These are phyloP conservation scores for Himalopsyche anomala DNA, from an alignment of 2,888 invertebrate genomes.

Conservation along the genomic window DNA sequence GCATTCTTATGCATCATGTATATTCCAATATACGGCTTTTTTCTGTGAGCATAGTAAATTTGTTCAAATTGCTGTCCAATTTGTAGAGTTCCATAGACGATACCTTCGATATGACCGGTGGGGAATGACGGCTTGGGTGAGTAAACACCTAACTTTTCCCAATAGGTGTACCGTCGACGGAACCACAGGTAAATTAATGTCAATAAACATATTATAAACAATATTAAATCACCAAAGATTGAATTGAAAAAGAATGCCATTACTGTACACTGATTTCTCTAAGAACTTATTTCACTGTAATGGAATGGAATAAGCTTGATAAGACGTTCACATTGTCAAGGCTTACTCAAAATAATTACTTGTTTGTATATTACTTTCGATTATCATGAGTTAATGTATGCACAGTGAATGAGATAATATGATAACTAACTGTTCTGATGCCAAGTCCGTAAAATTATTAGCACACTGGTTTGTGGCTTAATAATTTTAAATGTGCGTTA, in stretches of 20 bases:
- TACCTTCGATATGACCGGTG: slow-evolving; percentile 58
- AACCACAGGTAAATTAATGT: slow-evolving; percentile 62
- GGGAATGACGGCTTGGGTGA: slow-evolving; percentile 59
- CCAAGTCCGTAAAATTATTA: too few relatives aligned
- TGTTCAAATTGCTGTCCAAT: slow-evolving; percentile 64
- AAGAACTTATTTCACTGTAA: neutral
- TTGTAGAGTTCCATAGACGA: slow-evolving; percentile 57
- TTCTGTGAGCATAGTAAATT: slow-evolving; percentile 57
- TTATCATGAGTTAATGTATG: neutral
- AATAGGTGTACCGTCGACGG: slow-evolving; percentile 61
- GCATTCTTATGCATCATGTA: slow-evolving; percentile 75
- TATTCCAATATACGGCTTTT: slow-evolving; percentile 70
- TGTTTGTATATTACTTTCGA: neutral
- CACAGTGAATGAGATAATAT: neutral
- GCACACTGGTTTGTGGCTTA: too few relatives aligned
- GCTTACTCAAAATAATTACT: neutral
- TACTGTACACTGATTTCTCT: neutral
- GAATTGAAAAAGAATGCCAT: slow-evolving; percentile 54
- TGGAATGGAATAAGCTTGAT: neutral
- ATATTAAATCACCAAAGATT: slow-evolving; percentile 46
- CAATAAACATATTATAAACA: slow-evolving; percentile 45
- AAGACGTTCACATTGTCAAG: neutral
- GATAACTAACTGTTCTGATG: neutral
- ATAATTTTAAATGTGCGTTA: too few relatives aligned
- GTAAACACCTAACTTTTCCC: slow-evolving; percentile 61